Evolutionary conservation across 2,113 vertebrate genomes (phyloP).

Genomic region (Corythornis madagascariensis): DNA sequence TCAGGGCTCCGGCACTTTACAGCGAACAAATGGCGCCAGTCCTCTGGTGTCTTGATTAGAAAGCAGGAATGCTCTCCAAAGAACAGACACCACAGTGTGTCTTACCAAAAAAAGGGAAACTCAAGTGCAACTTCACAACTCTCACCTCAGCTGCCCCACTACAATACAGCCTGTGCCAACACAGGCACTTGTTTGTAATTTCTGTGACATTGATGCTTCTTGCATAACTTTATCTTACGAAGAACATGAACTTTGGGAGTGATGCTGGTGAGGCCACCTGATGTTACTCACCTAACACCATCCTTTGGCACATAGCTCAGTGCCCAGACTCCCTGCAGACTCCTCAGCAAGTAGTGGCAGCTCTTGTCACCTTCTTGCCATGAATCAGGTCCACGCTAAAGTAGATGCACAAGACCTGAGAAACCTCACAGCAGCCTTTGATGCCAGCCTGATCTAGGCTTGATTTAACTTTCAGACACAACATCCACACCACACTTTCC

Average conservation of each 20-base stretch:
- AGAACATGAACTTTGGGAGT: not conserved
- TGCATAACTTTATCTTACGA: not conserved
- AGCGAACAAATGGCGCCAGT: not conserved
- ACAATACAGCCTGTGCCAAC: not conserved
- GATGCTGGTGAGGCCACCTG: not conserved
- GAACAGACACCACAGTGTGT: not conserved
- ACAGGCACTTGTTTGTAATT: not conserved
- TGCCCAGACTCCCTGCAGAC: not conserved
- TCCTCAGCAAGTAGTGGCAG: not conserved
- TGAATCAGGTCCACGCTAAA: not conserved
- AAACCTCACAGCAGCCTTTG: not conserved
- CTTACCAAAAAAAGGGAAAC: not conserved
- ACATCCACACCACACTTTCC: not conserved
- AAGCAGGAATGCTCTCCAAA: not conserved
- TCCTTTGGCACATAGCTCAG: not conserved
- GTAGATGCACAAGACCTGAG: not conserved
- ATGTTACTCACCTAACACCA: rapidly evolving
- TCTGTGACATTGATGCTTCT: not conserved
- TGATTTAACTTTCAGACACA: not conserved
- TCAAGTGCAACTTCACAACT: not conserved
- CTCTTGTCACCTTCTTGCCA: not conserved
- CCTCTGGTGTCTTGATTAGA: not conserved
- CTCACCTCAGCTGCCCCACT: not conserved
- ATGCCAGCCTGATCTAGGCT: not conserved
- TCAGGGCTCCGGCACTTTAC: not conserved